These are phyloP conservation scores for Agriopis leucophaearia DNA, from an alignment of 2,888 invertebrate species.

Conservation along the genomic window DNA sequence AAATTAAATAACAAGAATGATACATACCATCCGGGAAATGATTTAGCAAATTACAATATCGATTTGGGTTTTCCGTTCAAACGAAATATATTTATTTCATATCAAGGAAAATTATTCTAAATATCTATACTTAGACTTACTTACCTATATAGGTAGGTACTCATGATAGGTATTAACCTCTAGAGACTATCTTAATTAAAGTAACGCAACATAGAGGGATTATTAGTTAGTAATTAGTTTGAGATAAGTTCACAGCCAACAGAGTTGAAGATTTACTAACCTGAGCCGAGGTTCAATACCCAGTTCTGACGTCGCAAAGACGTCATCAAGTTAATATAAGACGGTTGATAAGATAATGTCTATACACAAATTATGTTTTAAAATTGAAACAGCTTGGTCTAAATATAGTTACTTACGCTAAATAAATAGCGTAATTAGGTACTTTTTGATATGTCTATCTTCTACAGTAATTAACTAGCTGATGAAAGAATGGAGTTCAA, in stretches of 20 bases:
- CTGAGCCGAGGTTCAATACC: conserved; percentile 60
- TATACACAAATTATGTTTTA: conserved; percentile 25
- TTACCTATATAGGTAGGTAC: too few relatives aligned
- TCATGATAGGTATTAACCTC: background rate
- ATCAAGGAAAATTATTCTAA: too few relatives aligned
- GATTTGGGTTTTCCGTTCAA: too few relatives aligned
- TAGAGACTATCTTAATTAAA: background rate
- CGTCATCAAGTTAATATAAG: conserved; percentile 46
- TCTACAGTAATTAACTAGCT: background rate
- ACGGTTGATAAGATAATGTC: conserved; percentile 49
- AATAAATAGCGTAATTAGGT: conserved; percentile 1
- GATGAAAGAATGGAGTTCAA: conserved; percentile 5
- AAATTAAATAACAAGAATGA: too few relatives aligned
- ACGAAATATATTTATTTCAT: too few relatives aligned
- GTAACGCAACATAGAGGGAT: conserved; percentile 12
- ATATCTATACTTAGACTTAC: too few relatives aligned
- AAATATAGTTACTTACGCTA: background rate
- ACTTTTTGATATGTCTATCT: background rate
- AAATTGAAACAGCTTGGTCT: conserved; percentile 16
- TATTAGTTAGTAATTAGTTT: conserved; percentile 41
- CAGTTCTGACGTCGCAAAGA: conserved; percentile 54
- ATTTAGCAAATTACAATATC: too few relatives aligned
- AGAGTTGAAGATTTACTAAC: conserved; percentile 51
- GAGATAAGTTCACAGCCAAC: conserved; percentile 54
- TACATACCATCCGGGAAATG: too few relatives aligned